phyloP scores from a whole-genome alignment of 2,797 vertebrate species.

The Cynodonichthys magdalenae region DNA sequence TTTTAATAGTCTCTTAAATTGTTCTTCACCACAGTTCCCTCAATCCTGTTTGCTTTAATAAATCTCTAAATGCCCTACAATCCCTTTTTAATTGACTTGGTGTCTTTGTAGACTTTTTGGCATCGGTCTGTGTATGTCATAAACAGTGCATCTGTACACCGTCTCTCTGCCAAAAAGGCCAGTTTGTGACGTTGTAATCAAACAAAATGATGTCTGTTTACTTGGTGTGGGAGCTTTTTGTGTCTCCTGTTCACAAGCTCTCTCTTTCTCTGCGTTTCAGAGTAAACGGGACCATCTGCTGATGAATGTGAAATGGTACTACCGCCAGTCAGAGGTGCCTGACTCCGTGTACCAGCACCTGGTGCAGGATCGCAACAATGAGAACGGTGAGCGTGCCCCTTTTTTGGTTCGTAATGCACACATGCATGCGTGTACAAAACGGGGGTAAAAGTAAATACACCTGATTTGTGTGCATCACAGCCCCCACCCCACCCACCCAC shows the following conservation, averaged over 20 bases:
- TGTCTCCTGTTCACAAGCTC: conserved; percentile 42
- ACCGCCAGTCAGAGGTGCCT: conserved; percentile 99
- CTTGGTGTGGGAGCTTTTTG: conserved; percentile 49
- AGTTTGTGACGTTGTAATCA: conserved; percentile 71
- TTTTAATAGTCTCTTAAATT: conserved; percentile 8
- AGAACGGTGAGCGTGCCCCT: conserved; percentile 87
- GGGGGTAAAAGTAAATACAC: conserved; percentile 25
- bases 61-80: conserved; percentile 76
- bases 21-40: conserved; percentile 22
- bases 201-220: conserved; percentile 74
- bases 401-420: conserved; percentile 17
- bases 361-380: conserved; percentile 99
- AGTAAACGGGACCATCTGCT: conserved; percentile 99
- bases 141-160: conserved; percentile 62
- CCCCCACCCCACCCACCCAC: too few species aligned
- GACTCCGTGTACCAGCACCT: conserved; percentile 99
- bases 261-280: conserved; percentile 83
- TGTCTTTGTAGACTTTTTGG: conserved; percentile 70
- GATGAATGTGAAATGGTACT: conserved; percentile 99
- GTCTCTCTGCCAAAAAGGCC: conserved; percentile 68
- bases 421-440: not conserved
- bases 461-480: conserved; percentile 14
- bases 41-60: conserved; percentile 78
- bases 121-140: conserved; percentile 59
- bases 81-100: conserved; percentile 82